Evolutionary conservation across 2,113 vertebrate genomes (phyloP).

Genomic region (Sigmodon hispidus): DNA sequence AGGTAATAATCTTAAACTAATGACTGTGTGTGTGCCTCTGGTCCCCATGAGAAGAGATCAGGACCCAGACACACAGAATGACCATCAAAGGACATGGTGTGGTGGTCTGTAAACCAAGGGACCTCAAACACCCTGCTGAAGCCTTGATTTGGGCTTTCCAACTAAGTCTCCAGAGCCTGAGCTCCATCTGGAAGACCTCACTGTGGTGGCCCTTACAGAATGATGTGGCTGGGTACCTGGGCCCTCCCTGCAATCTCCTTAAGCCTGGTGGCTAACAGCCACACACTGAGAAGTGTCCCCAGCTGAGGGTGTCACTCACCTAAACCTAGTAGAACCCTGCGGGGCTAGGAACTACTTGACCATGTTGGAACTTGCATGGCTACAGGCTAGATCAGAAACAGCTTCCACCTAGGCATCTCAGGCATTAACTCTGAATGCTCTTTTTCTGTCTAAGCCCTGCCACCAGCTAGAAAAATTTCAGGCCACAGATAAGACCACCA

Average conservation of each 20-base stretch:
- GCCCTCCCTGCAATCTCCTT: neutral
- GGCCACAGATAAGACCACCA: neutral
- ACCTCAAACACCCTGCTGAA: neutral
- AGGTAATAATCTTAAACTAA: neutral
- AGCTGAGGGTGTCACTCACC: neutral
- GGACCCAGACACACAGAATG: neutral
- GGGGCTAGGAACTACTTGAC: no score
- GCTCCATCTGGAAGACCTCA: no score
- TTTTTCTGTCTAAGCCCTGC: neutral
- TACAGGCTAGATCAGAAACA: accelerated
- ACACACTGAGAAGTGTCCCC: neutral
- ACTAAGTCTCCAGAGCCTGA: neutral
- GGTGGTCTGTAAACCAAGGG: neutral
- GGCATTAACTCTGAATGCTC: neutral
- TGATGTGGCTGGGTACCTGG: neutral
- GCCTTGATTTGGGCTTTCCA: neutral
- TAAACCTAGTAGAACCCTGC: neutral
- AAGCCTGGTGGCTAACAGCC: neutral
- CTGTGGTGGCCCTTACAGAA: neutral
- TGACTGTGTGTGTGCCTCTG: neutral
- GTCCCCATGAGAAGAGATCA: neutral
- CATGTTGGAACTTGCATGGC: no score
- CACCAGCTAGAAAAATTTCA: accelerated
- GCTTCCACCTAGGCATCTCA: neutral
- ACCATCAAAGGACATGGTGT: neutral